Percentiles rank a stretch among this genome's conserved stretches.
These are phyloP conservation scores for Passer montanus DNA, from an alignment of 2,113 vertebrate species.

Conservation along the genomic window DNA sequence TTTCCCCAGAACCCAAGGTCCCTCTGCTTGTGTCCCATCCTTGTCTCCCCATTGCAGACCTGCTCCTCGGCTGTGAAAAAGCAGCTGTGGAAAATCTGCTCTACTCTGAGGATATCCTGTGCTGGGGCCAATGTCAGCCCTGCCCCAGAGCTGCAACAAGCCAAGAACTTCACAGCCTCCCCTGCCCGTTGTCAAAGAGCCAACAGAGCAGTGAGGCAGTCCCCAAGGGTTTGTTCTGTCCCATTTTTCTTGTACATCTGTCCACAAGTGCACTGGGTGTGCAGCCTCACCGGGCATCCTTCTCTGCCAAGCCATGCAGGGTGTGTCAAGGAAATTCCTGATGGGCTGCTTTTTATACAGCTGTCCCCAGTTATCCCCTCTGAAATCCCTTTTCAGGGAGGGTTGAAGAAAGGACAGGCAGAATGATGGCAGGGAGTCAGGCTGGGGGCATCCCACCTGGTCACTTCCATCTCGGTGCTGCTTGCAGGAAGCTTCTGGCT, in stretches of 20 bases:
- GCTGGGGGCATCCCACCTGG: not conserved
- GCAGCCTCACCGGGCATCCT: rapidly evolving
- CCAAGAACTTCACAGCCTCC: not conserved
- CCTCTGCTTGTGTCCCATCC: not conserved
- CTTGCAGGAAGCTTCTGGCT: not conserved
- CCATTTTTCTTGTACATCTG: not conserved
- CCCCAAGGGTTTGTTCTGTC: not conserved
- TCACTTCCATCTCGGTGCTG: not conserved
- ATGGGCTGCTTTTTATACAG: not conserved
- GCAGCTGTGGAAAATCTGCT: not conserved
- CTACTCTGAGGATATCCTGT: not conserved
- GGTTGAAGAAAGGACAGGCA: not conserved
- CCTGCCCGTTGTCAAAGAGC: rapidly evolving
- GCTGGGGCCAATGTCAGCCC: rapidly evolving
- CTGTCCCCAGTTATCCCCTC: not conserved
- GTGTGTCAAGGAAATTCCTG: not conserved
- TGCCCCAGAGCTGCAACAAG: not conserved
- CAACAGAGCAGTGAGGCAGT: not conserved
- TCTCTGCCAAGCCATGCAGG: not conserved
- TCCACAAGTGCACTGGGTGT: not conserved
- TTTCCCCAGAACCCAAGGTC: not conserved
- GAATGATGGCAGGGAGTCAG: not conserved
- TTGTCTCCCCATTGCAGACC: not conserved
- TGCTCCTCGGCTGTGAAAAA: not conserved
- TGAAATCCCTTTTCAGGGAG: not conserved